Conservation (phyloP, 2,113 vertebrate genomes). For the Dasyornis broadbenti region DNA sequence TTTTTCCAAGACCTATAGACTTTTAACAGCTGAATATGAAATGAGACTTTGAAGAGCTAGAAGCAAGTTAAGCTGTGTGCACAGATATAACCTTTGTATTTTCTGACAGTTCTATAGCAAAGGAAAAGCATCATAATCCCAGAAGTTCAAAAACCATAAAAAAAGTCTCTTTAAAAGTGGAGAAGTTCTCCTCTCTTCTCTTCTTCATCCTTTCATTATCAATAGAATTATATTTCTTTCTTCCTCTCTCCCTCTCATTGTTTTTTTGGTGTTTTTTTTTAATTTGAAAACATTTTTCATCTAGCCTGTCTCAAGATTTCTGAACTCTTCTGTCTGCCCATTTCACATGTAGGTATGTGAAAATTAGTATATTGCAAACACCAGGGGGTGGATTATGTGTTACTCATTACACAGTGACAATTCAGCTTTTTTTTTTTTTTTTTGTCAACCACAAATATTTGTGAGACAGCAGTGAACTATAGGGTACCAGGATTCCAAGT, state of each 20-base stretch:
- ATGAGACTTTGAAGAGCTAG: background rate
- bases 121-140: conserved; percentile 10
- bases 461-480: background rate
- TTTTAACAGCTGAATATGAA: background rate
- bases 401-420: background rate
- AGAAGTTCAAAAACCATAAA: background rate
- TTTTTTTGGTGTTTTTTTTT: background rate
- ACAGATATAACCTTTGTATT: conserved; percentile 6
- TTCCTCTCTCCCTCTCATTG: background rate
- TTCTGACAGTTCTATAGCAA: conserved; percentile 24
- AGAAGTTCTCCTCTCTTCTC: background rate
- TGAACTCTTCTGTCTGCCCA: background rate
- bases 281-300: background rate
- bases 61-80: conserved; percentile 24
- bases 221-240: background rate
- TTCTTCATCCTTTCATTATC: background rate
- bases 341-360: background rate
- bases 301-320: background rate
- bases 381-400: background rate
- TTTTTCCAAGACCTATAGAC: background rate
- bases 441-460: background rate
- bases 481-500: background rate
- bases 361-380: background rate
- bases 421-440: background rate
- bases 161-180: background rate